Evolutionary conservation across 2,797 vertebrate species (phyloP).

Genomic region (Sebastes minor): DNA sequence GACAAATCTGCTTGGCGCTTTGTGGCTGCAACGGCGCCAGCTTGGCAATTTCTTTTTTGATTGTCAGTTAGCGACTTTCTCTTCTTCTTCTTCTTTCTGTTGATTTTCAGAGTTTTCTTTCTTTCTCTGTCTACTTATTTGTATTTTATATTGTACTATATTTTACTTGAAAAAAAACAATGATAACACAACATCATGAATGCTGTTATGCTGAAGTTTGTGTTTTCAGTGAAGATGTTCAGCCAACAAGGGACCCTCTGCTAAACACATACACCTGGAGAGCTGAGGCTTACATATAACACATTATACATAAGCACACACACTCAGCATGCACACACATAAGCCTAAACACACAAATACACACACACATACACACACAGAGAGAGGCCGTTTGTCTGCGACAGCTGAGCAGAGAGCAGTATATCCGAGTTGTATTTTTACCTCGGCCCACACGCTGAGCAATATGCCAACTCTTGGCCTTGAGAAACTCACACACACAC

Average conservation of each 20-base stretch:
- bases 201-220: not conserved
- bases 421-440: constrained; percentile 77
- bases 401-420: constrained; percentile 70
- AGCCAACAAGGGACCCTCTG: not conserved
- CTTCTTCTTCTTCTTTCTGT: constrained; percentile 6
- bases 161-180: not conserved
- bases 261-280: constrained; percentile 36
- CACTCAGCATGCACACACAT: not conserved
- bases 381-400: constrained; percentile 44
- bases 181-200: not conserved
- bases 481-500: constrained; percentile 57
- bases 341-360: not conserved
- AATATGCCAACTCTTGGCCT: constrained; percentile 78
- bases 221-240: constrained; percentile 10
- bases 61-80: constrained; percentile 24
- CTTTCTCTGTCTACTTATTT: not conserved
- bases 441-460: constrained; percentile 75
- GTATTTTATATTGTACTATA: not conserved
- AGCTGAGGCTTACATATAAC: not conserved
- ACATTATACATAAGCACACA: not conserved
- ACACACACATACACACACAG: not conserved
- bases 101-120: not conserved
- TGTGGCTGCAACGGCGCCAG: constrained; percentile 19
- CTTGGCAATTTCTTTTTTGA: not conserved
- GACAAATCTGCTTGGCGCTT: constrained; percentile 12